phyloP scores from a whole-genome alignment of 2,113 vertebrate species.

The Galemys pyrenaicus region DNA sequence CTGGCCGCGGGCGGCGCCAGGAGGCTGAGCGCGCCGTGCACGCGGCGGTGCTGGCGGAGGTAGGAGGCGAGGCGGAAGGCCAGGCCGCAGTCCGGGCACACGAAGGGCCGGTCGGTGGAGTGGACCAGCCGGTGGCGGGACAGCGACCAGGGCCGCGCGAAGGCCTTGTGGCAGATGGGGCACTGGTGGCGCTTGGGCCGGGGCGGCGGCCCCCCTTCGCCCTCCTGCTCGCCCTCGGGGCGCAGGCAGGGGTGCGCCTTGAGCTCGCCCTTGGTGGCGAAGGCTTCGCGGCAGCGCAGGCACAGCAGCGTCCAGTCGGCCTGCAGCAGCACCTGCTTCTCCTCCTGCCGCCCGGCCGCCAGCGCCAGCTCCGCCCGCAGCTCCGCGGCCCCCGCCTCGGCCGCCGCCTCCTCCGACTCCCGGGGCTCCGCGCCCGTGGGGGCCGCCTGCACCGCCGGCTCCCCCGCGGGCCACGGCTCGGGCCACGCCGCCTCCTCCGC shows the following conservation, averaged over 20 bases:
- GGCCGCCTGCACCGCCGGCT: not conserved
- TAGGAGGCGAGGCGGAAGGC: conserved; percentile 81
- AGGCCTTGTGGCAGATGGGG: conserved; percentile 79
- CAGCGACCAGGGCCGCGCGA: conserved; percentile 80
- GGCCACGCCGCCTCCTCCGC: conserved; percentile 43
- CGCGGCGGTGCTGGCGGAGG: conserved; percentile 81
- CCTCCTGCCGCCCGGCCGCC: conserved; percentile 73
- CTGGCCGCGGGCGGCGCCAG: conserved; percentile 46
- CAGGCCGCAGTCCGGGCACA: conserved; percentile 80
- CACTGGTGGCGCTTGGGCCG: conserved; percentile 78
- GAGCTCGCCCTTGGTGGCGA: conserved; percentile 79
- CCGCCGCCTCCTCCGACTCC: not conserved
- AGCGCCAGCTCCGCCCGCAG: conserved; percentile 72
- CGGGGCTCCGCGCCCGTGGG: not conserved
- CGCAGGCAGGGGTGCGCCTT: conserved; percentile 80
- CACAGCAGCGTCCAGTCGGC: conserved; percentile 80
- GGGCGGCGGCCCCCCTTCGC: conserved; percentile 56
- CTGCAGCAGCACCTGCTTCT: conserved; percentile 81
- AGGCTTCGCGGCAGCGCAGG: conserved; percentile 78
- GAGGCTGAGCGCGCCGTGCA: conserved; percentile 75
- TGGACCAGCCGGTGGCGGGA: conserved; percentile 79
- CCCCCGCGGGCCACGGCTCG: not conserved
- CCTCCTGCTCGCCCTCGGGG: conserved; percentile 68
- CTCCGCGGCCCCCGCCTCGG: conserved; percentile 66
- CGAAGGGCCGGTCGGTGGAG: conserved; percentile 79